Base-by-base conservation (phyloP, 2,888 invertebrate species). In the Nematopogon swammerdamellus region DNA sequence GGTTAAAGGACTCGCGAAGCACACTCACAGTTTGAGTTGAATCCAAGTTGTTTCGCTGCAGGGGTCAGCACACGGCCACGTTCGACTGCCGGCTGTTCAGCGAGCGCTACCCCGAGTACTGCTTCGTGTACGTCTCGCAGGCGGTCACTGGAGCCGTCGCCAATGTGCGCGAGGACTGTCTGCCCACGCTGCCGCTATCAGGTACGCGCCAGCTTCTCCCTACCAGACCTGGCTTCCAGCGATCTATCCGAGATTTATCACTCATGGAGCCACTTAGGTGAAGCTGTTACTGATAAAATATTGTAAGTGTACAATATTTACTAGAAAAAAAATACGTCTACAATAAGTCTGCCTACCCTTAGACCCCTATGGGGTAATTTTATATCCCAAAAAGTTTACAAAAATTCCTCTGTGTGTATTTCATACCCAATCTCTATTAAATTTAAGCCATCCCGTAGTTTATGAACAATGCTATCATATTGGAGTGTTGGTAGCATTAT, bases 101-200 rank as follows among this genome's bases (percentile, higher is more conserved):
- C 47, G 92, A 92, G 68, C 82, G 87, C 47, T 92, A 86, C 63
- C 87, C 92, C 19, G 92, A 92, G 66, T 93, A 92, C 63, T 93
- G 93, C 71, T 93, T 93, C 72, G 89, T 91, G 50, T 93, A 93
- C 68, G 91, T 92, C 29, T 92, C 90, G 42, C 89, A 92, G 62
- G 91, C 92, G 0, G 87, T 91, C 56, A 91, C 88, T 0, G 91
- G 91, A 0, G 92, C 92, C 0, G 92, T 92, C 52, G 87, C 91
- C 2, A 91, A 92, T 63, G 91, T 92, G 14, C 79, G 91, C 55
- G 88, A 89, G 82, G 90, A 91, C 66, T 93, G 93, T 60, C 83
- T 93, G 19, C 92, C 93, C 0, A 92, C 92, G 0, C 73, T 91
- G 55, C 91, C 92, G 0, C 82, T 92, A 8, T 83, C 87, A 68